Conservation (phyloP, 2,888 invertebrate genomes). For the Salticus scenicus region DNA sequence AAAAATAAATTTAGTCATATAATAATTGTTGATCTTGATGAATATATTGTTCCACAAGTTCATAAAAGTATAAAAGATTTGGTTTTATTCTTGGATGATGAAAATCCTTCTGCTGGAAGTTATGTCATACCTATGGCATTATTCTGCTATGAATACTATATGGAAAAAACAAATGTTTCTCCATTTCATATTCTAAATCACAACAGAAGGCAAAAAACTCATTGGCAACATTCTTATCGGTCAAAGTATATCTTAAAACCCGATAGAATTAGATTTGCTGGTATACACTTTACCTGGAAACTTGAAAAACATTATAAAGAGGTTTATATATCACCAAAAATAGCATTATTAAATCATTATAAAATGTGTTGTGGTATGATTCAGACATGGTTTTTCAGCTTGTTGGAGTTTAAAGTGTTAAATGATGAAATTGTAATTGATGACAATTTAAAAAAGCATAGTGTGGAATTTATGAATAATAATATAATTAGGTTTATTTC, state of each 20-base stretch:
- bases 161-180: background rate
- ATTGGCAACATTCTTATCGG: constrained; percentile 48
- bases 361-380: constrained; percentile 45
- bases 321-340: constrained; percentile 29
- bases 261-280: constrained; percentile 33
- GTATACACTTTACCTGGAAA: constrained; percentile 63
- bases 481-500: constrained; percentile 12
- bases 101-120: constrained; percentile 50
- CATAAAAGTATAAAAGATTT: constrained; percentile 42
- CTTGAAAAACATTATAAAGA: constrained; percentile 27
- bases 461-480: constrained; percentile 36
- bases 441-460: constrained; percentile 29
- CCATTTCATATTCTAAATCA: constrained; percentile 26
- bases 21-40: constrained; percentile 64
- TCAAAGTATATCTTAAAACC: constrained; percentile 60
- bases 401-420: constrained; percentile 51
- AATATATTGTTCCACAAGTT: constrained; percentile 55
- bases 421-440: constrained; percentile 45
- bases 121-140: constrained; percentile 55
- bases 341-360: constrained; percentile 65
- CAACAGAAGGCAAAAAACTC: constrained; percentile 45
- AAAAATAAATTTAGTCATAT: constrained; percentile 42
- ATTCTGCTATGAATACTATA: constrained; percentile 60
- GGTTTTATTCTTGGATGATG: constrained; percentile 39
- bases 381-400: constrained; percentile 56